Evolutionary conservation across 2,888 invertebrate genomes (phyloP), one percentile per base, ranked within the genome.

Genomic region (Zele albiditarsus): DNA sequence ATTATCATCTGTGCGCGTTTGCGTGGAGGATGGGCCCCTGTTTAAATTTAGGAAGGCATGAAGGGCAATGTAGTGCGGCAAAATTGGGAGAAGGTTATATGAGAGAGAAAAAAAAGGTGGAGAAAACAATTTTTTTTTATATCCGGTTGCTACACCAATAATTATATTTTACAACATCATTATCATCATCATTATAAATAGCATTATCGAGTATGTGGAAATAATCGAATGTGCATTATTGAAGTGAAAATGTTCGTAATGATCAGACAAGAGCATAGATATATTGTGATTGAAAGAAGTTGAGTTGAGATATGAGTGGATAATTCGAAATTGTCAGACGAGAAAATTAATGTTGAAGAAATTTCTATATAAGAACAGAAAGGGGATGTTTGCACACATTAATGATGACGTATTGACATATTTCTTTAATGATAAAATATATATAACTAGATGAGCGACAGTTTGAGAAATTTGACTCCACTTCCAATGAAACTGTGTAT

Each of bases 1-100:
- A 86, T 85, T 86, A 82, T 84, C 83, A 82, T 80, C 78, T 80
- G 72, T 73, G 79, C 75, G 76, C 72, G 71, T 65, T 72, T 76
- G 70, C 75, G 53, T 63, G 76, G 72, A n/a, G n/a, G 46, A n/a
- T 46, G 46, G 46, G 46, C 46, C 46, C n/a, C n/a, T 46, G 46
- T 77, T 25, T 66, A 73, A 66, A 38, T 66, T 66, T 57, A 27
- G 46, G 46, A n/a, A 46, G 46, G n/a, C 46, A 46, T n/a, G 46
- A 46, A 38, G 67, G 33, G 63, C 73, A 63, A 33, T 12, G 33
- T n/a, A 60, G 25, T 73, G 31, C 38, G 10, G 8, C 38, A 38
- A 38, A 38, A 38, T 38, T 72, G 31, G 20, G 0, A 46, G 2
- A n/a, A 46, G n/a, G 16, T 46, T 3, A 16, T n/a, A 46, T 46